Evolutionary conservation across 2,113 vertebrate species (phyloP), one percentile per base, ranked within the genome.

Genomic region (Periophthalmodon schlosseri): DNA sequence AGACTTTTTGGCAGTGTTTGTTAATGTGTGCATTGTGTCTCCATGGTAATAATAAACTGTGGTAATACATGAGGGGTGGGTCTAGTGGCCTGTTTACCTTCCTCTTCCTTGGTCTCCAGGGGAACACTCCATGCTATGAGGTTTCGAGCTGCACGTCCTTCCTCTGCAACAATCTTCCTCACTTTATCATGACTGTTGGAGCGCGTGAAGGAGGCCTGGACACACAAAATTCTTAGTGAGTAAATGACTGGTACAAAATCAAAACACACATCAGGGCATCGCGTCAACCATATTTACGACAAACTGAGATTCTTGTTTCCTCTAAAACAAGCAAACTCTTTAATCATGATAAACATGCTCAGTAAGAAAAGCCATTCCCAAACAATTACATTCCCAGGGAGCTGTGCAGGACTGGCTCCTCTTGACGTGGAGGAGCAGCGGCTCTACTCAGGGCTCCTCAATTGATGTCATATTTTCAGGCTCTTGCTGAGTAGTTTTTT

Each of bases 121-220:
- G 98, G 98, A 2, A 99, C 97, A 0, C 94, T 99, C 98, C 98
- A 99, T 0, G 98, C 96, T 24, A 99, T 99, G 47, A 99, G 91
- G 83, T 99, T 99, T 79, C 98, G 93, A 60, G 98, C 97, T 64
- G 97, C 95, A 0, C 98, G 96, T 10, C 98, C 98, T 84, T 99
- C 98, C 80, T 99, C 97, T 2, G 98, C 98, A 50, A 99, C 97
- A 47, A 99, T 99, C 80, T 93, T 97, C 86, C 98, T 94, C 69
- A 99, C 98, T 92, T 99, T 99, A 90, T 99, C 97, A 65, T 99
- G 98, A 86, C 98, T 99, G 75, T 97, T 98, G 58, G 98, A 99
- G 60, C 97, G 95, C 69, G 98, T 97, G 85, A 98, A 98, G 28
- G 97, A 97, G 65, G 97, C 95, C 97, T 99, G 84, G 0, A 74